Evolutionary conservation across 2,797 vertebrate species (phyloP).

Genomic region (Potorous gilbertii): DNA sequence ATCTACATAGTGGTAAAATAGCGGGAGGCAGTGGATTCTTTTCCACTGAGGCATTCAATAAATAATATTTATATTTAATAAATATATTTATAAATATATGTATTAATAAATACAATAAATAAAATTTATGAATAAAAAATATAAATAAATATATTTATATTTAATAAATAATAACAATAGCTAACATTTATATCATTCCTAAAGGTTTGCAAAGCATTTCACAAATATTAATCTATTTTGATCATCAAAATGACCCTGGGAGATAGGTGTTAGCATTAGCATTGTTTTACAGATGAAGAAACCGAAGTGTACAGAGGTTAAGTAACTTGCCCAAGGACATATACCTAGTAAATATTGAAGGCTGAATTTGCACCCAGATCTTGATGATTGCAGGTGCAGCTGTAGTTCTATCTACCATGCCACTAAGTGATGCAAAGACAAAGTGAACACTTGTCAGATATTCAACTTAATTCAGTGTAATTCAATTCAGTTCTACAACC

Average conservation of each 20-base stretch:
- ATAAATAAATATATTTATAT: neutral
- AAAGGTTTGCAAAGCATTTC: neutral
- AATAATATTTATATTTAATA: neutral
- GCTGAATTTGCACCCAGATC: neutral
- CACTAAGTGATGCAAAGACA: neutral
- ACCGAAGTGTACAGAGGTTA: neutral
- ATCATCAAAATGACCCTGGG: neutral
- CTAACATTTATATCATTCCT: neutral
- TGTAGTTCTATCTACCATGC: neutral
- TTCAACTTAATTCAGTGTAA: neutral
- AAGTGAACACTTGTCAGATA: neutral
- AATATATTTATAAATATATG: too few species aligned
- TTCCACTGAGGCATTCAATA: neutral
- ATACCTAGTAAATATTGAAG: neutral
- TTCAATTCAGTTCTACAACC: neutral
- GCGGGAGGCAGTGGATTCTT: neutral
- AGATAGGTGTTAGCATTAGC: neutral
- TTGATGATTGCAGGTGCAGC: neutral
- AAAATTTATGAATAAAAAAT: too few species aligned
- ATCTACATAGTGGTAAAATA: neutral
- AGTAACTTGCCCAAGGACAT: neutral
- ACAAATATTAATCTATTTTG: neutral
- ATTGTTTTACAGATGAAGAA: neutral
- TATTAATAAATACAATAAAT: too few species aligned
- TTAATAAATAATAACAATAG: neutral